Base-by-base conservation (phyloP, 2,888 invertebrate species). In the Rhagonycha lutea region DNA sequence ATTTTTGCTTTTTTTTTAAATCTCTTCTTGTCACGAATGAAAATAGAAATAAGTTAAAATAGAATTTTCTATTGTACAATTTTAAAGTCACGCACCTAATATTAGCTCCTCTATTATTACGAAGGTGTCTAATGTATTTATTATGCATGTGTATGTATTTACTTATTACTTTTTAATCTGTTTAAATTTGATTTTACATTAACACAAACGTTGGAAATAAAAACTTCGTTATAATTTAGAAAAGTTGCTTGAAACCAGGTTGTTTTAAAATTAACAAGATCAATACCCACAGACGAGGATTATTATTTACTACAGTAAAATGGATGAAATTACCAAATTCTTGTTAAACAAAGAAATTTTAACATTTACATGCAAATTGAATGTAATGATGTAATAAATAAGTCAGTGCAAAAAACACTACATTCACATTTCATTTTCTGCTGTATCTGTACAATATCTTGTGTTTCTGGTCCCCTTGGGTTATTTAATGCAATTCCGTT, bases 401-500 rank as follows among this genome's bases (percentile, higher is more conserved):
- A 47, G 47, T 47, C 47, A 47, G 47, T 47, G 47, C 47, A 47
- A 47, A 47, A 47, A n/a, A 47, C 47, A 47, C n/a, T 47, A n/a
- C 47, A 47, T 47, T 47, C 47, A 65, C 18, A 65, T 65, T 24
- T 65, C 63, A 65, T 65, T 65, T 65, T 26, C 24, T 24, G 18
- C 23, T 62, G 18, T 62, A 62, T 62, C 23, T 26, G 63, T 65
- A 65, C 63, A 65, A 14, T 65, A n/a, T 14, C 63, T 65, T 24
- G 18, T 62, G 28, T 62, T 28, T 70, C 63, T 23, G 14, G 32
- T 32, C 68, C 29, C 63, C 73, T 69, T 63, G 29, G 63, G 69
- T 73, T 72, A 76, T 76, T 69, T 47, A 63, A 68, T 73, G 69
- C 75, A 72, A 69, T 75, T 73, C 47, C 69, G 62, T 69, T 75